Evolutionary conservation across 2,797 vertebrate genomes (phyloP).

Genomic region (Mus minutoides): DNA sequence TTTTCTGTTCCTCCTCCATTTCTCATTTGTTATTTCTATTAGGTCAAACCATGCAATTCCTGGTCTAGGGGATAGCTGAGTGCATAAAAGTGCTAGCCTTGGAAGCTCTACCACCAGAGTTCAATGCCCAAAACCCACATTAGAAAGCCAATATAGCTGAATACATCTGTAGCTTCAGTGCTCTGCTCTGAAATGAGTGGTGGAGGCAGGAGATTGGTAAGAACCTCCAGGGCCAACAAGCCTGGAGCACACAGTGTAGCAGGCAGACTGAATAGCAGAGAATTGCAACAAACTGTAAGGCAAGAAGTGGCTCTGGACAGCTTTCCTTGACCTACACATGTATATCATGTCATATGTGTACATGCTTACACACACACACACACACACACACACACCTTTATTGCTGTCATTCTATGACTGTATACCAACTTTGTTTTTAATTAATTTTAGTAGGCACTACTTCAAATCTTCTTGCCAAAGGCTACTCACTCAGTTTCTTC

Average conservation of each 20-base stretch:
- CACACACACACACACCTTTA: background rate
- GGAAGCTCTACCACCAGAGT: background rate
- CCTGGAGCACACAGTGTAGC: background rate
- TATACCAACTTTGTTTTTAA: background rate
- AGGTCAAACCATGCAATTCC: background rate
- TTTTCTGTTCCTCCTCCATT: background rate
- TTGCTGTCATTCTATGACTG: background rate
- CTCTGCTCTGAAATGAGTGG: background rate
- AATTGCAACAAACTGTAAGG: background rate
- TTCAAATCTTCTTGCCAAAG: background rate
- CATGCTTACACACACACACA: background rate
- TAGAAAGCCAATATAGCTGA: background rate
- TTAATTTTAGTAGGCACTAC: background rate
- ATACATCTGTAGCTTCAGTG: background rate
- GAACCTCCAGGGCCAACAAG: background rate
- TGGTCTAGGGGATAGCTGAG: background rate
- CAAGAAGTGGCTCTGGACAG: background rate
- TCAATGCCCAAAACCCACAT: background rate
- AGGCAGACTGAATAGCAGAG: background rate
- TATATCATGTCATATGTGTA: background rate
- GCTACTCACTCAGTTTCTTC: background rate
- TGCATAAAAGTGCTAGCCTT: background rate
- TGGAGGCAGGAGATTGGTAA: background rate
- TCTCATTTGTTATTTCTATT: background rate
- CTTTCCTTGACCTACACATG: background rate